Conservation (phyloP, 2,113 vertebrate genomes). For the Zingel zingel region DNA sequence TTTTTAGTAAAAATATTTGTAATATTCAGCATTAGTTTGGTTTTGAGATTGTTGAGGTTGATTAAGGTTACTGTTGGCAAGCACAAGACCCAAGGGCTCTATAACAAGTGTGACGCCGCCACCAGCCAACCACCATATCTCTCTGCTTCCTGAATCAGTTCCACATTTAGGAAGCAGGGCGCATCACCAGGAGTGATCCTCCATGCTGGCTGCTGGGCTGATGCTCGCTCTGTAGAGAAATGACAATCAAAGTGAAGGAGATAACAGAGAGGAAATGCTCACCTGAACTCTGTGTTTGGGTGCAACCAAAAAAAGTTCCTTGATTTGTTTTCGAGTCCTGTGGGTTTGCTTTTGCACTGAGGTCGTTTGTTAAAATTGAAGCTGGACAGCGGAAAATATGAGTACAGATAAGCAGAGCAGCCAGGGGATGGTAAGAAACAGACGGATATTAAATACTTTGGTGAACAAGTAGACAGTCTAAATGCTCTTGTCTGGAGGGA, state of each 20-base stretch:
- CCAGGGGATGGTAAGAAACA: conserved; percentile 48
- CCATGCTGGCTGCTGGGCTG: conserved; percentile 74
- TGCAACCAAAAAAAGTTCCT: conserved; percentile 24
- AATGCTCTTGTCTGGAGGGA: conserved; percentile 50
- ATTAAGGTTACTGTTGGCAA: conserved; percentile 62
- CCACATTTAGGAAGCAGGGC: conserved; percentile 65
- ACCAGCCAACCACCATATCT: conserved; percentile 71
- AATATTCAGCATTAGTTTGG: conserved; percentile 41
- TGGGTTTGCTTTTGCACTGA: conserved; percentile 29
- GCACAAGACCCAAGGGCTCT: conserved; percentile 48
- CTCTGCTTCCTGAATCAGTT: conserved; percentile 78
- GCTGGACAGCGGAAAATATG: conserved; percentile 55
- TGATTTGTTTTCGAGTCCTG: conserved; percentile 19
- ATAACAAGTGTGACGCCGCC: conserved; percentile 56
- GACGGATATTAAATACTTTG: conserved; percentile 40
- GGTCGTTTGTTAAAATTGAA: conserved; percentile 35
- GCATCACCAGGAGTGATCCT: conserved; percentile 64
- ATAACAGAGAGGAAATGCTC: conserved; percentile 59
- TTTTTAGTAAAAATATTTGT: neutral
- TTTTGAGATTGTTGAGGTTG: conserved; percentile 43
- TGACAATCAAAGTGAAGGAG: conserved; percentile 74
- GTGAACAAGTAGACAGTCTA: conserved; percentile 42
- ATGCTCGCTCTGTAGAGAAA: conserved; percentile 72
- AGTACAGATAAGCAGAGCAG: conserved; percentile 40
- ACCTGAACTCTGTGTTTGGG: conserved; percentile 47